Base-by-base conservation (phyloP, 2,888 invertebrate species). In the Achlya flavicornis region DNA sequence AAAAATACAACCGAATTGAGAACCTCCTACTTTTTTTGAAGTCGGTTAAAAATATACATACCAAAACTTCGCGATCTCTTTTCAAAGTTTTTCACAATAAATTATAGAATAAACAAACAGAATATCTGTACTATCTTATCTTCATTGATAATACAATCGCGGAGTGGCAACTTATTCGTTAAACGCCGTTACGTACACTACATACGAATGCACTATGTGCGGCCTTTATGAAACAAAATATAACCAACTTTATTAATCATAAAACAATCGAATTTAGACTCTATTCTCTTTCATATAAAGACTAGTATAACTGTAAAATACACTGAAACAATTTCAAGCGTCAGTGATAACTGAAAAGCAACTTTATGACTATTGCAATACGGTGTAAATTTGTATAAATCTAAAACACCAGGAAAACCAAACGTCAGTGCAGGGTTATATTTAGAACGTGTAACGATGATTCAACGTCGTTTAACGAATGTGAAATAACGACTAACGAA, bases 401-500 rank as follows among this genome's bases (percentile, higher is more conserved):
- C n/a, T 10, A 19, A 19, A 53, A 16, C n/a, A 8, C 4, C 53
- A 6, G 53, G n/a, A 53, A 53, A 48, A n/a, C 5, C 1, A 57
- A 26, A 10, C 62, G 32, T 43, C 41, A 58, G n/a, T 46, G 1
- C n/a, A 46, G 33, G 12, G 43, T 58, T 62, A 62, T 62, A 58
- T 58, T 62, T 32, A n/a, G 62, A 62, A 62, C 33, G 57, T 10
- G 16, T 7, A 26, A 32, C 53, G n/a, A 16, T 62, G 62, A 62
- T 43, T 62, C 62, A 58, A 6, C 62, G 62, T 33, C 58, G 58
- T 62, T 62, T 57, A 58, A 62, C 58, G 62, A 33, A 62, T n/a
- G 62, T 26, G 62, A 62, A 62, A 32, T 58, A 62, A 62, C 62
- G 46, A 62, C 41, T 58, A 58, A 43, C 57, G 62, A 57, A 62